Percentiles rank a stretch among this genome's conserved stretches.
Conservation (phyloP, 2,113 vertebrate genomes). For the Saccopteryx bilineata region DNA sequence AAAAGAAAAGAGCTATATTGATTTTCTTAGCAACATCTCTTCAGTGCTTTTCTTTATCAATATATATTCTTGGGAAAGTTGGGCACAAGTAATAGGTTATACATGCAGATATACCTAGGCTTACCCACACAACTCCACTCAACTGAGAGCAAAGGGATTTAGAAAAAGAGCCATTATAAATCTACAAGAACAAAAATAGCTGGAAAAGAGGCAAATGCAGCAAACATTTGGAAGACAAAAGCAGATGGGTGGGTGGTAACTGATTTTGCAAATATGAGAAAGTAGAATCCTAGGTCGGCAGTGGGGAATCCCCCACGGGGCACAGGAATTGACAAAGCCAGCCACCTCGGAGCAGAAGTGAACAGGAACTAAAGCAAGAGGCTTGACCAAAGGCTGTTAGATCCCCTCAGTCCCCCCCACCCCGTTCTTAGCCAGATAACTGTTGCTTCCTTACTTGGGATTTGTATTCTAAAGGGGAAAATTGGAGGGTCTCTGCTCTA, state of each 20-base stretch:
- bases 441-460: background rate
- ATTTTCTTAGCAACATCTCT: background rate
- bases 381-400: too few relatives aligned
- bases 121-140: background rate
- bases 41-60: background rate
- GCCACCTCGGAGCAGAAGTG: background rate
- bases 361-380: background rate
- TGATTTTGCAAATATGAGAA: background rate
- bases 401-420: background rate
- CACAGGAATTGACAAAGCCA: background rate
- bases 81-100: background rate
- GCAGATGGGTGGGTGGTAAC: slow-evolving; percentile 12
- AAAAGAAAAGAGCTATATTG: background rate
- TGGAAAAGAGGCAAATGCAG: slow-evolving; percentile 18
- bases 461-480: background rate
- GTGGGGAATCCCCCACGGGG: background rate
- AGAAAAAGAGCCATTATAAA: background rate
- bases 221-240: slow-evolving; percentile 30
- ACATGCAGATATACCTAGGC: background rate
- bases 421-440: too few relatives aligned
- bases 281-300: background rate
- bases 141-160: background rate
- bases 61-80: background rate
- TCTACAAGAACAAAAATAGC: slow-evolving; percentile 27
- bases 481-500: background rate